phyloP scores from a whole-genome alignment of 2,797 vertebrate genomes.

The Bothrops alternatus region DNA sequence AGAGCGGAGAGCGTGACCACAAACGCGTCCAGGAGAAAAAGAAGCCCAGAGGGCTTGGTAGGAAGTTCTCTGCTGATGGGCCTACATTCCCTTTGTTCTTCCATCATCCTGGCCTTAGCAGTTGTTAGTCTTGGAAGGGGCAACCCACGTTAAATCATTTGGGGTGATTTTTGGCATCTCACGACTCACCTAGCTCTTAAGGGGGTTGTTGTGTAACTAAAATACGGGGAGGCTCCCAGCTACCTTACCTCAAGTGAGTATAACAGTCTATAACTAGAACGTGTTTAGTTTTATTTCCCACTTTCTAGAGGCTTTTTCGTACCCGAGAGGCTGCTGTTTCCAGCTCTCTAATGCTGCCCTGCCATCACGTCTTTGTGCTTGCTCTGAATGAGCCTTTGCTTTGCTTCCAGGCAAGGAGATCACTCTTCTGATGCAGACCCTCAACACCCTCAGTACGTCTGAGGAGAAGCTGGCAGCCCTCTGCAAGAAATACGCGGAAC shows the following conservation, averaged over 20 bases:
- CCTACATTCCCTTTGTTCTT: neutral
- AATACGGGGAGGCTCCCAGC: neutral
- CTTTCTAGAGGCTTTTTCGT: neutral
- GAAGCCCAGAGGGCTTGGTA: slow-evolving; percentile 94
- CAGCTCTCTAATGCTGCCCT: too few relatives aligned
- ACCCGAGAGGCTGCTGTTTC: neutral
- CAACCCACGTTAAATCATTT: neutral
- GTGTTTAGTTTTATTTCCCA: too few relatives aligned
- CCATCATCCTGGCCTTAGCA: neutral
- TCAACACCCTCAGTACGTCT: slow-evolving; percentile 95
- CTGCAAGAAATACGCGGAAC: slow-evolving; percentile 97
- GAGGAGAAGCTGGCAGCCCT: slow-evolving; percentile 93
- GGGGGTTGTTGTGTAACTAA: neutral
- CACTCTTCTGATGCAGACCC: slow-evolving; percentile 96
- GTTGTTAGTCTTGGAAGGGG: neutral
- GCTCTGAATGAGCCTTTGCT: neutral
- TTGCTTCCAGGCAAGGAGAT: slow-evolving; percentile 87
- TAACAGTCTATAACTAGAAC: neutral
- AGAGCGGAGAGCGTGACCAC: slow-evolving; percentile 78
- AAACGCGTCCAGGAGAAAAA: slow-evolving; percentile 91
- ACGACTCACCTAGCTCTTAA: neutral
- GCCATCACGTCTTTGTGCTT: fast-evolving
- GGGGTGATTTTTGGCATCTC: neutral
- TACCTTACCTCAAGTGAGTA: neutral
- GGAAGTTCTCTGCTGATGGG: slow-evolving; percentile 35